Percentiles rank a stretch among this genome's conserved stretches.
Conservation (phyloP, 2,113 vertebrate species). For the Equus quagga region DNA sequence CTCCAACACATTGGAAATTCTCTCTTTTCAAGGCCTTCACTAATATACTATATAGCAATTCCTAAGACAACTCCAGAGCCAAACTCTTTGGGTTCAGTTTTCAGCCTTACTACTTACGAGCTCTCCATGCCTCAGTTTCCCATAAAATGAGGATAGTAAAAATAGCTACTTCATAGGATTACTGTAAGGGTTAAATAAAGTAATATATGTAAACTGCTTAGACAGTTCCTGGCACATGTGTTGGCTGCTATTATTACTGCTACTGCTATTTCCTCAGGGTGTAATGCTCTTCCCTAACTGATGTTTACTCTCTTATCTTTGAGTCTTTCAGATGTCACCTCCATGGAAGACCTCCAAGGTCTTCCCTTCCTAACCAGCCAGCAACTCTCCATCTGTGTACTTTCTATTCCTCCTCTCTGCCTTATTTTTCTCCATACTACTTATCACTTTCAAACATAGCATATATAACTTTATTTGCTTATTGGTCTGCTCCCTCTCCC, state of each 20-base stretch:
- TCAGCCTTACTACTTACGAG: background rate
- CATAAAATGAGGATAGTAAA: background rate
- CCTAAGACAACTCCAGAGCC: background rate
- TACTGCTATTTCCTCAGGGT: background rate
- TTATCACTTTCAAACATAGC: background rate
- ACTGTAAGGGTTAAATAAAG: background rate
- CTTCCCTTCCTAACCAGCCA: background rate
- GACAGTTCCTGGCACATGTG: background rate
- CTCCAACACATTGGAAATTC: background rate
- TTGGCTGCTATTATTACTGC: background rate
- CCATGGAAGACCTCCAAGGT: background rate
- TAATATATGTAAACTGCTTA: background rate
- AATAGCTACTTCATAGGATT: background rate
- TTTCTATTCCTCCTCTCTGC: background rate
- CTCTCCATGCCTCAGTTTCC: background rate
- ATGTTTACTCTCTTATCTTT: background rate
- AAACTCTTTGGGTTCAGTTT: background rate
- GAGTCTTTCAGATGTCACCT: background rate
- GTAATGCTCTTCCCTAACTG: background rate
- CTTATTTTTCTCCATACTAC: background rate
- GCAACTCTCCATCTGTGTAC: background rate
- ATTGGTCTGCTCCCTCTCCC: background rate
- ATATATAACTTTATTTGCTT: background rate
- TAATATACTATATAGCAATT: background rate
- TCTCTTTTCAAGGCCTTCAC: background rate